Percentiles rank a stretch among this genome's conserved stretches.
These are phyloP conservation scores for Prunella himalayana DNA, from an alignment of 2,113 vertebrate species.

Conservation along the genomic window DNA sequence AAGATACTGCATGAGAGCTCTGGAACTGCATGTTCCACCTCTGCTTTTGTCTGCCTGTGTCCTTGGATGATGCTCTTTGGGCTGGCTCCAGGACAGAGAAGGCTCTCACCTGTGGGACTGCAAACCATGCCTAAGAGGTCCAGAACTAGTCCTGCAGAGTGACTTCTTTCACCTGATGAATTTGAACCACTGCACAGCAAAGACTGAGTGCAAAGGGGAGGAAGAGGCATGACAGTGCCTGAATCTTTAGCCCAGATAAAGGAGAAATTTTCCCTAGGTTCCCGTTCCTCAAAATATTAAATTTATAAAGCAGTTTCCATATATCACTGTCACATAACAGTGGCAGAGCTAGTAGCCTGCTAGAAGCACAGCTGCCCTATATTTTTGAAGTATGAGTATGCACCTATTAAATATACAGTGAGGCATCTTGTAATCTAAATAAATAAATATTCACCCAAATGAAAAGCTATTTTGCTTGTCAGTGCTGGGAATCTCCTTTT, in stretches of 20 bases:
- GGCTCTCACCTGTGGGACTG: background rate
- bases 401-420: background rate
- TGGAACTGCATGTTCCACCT: background rate
- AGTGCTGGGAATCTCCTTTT: background rate
- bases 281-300: background rate
- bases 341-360: background rate
- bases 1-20: background rate
- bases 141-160: background rate
- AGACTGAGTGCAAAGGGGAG: background rate
- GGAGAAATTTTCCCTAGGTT: background rate
- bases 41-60: background rate
- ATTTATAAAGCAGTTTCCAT: background rate
- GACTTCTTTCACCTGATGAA: background rate
- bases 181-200: background rate
- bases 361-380: background rate
- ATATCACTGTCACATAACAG: background rate
- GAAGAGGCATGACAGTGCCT: background rate
- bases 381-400: background rate
- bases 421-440: background rate
- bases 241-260: background rate
- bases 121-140: background rate
- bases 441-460: background rate
- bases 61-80: background rate
- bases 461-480: background rate
- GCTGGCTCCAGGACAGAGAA: background rate